These are phyloP conservation scores for Chesias legatella DNA, from an alignment of 2,888 invertebrate genomes.

Conservation along the genomic window DNA sequence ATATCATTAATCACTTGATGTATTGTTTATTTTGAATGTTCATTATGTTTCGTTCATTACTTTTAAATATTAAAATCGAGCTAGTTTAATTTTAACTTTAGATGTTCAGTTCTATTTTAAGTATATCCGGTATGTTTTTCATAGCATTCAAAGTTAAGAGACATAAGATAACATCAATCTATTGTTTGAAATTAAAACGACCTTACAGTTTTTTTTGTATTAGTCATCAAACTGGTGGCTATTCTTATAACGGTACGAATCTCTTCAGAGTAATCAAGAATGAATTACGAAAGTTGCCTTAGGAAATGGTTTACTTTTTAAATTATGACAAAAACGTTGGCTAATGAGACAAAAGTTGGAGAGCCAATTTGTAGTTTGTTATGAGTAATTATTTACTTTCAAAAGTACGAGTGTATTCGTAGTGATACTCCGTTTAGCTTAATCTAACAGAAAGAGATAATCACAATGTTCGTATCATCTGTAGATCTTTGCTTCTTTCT, in stretches of 20 bases:
- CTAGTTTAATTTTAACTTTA: neutral
- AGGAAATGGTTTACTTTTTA: conserved; percentile 31
- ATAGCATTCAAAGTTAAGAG: conserved; percentile 3
- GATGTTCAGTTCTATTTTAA: neutral
- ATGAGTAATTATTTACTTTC: conserved; percentile 6
- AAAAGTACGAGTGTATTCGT: conserved; percentile 1
- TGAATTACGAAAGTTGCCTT: conserved; percentile 39
- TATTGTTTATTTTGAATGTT: conserved; percentile 26
- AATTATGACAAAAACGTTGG: conserved; percentile 36
- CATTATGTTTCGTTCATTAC: conserved; percentile 15
- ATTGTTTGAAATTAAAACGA: conserved; percentile 45
- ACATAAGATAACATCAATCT: conserved; percentile 42
- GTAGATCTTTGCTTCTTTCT: too few relatives aligned
- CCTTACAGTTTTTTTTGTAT: conserved; percentile 30
- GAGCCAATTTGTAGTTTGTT: conserved; percentile 25
- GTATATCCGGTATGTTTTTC: neutral
- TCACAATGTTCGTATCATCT: too few relatives aligned
- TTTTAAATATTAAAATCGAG: neutral
- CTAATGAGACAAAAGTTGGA: conserved; percentile 31
- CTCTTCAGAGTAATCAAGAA: conserved; percentile 42
- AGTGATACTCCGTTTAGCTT: neutral
- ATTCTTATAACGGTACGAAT: conserved; percentile 33
- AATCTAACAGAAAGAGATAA: too few relatives aligned
- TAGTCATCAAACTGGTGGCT: conserved; percentile 35
- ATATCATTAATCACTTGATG: conserved; percentile 29